Evolutionary conservation across 2,113 vertebrate species (phyloP).

Genomic region (Neolamprologus toae): DNA sequence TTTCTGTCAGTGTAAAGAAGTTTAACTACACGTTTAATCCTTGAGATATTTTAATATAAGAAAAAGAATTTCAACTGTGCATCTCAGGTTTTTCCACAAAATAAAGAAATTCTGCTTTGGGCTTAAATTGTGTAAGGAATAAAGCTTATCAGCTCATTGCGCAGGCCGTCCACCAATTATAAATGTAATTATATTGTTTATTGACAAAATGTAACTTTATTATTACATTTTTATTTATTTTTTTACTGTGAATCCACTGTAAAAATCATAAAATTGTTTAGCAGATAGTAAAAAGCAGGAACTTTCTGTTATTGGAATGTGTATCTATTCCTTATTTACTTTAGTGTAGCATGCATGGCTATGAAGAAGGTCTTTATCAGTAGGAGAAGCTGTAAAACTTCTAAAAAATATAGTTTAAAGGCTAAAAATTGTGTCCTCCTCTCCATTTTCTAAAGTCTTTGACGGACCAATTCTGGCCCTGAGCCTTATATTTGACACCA

Average conservation of each 20-base stretch:
- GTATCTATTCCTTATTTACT: background rate
- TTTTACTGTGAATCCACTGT: background rate
- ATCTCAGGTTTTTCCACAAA: background rate
- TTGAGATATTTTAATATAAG: background rate
- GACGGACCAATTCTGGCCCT: accelerated
- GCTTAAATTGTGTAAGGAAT: background rate
- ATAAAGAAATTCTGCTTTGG: background rate
- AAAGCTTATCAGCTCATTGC: accelerated
- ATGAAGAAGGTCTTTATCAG: background rate
- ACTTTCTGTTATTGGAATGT: accelerated
- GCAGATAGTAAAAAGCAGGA: background rate
- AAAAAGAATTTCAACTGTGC: accelerated
- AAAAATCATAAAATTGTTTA: background rate
- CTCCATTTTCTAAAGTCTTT: background rate
- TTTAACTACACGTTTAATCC: background rate
- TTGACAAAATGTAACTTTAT: background rate
- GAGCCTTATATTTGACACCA: accelerated
- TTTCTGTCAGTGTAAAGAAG: background rate
- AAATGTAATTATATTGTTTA: background rate
- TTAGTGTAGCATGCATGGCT: background rate
- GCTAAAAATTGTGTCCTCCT: background rate
- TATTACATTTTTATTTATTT: background rate
- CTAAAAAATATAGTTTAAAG: background rate
- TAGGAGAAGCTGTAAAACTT: background rate
- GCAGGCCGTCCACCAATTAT: background rate